These are phyloP conservation scores for Ephialtes manifestator DNA, from an alignment of 2,888 invertebrate genomes.

Conservation along the genomic window DNA sequence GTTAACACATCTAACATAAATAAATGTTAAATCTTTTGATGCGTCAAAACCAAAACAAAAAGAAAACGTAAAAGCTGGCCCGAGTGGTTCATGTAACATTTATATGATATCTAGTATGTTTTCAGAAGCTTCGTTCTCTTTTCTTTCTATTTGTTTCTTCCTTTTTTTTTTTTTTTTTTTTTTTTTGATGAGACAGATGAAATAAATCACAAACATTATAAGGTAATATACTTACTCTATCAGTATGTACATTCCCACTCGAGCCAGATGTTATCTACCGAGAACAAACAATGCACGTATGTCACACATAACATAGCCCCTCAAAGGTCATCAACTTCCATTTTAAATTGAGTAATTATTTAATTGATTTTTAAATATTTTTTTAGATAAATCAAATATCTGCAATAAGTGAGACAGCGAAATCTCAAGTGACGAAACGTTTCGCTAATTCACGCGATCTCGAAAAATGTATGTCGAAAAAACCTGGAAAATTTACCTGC, in stretches of 20 bases:
- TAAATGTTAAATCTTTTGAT: slow-evolving; percentile 58
- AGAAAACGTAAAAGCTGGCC: slow-evolving; percentile 78
- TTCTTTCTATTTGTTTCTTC: slow-evolving; percentile 34
- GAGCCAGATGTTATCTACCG: slow-evolving; percentile 84
- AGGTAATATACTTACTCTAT: slow-evolving; percentile 84
- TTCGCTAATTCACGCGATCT: slow-evolving; percentile 9
- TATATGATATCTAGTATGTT: slow-evolving; percentile 69
- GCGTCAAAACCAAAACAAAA: slow-evolving; percentile 62
- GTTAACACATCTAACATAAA: slow-evolving; percentile 60
- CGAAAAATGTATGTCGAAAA: slow-evolving; percentile 24
- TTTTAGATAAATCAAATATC: slow-evolving; percentile 36
- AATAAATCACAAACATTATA: slow-evolving; percentile 82
- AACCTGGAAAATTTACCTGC: slow-evolving; percentile 52
- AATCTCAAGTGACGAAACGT: slow-evolving; percentile 25
- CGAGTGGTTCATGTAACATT: slow-evolving; percentile 80
- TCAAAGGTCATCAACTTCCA: slow-evolving; percentile 73
- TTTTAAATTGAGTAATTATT: slow-evolving; percentile 69
- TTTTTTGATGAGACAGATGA: slow-evolving; percentile 75
- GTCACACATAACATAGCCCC: slow-evolving; percentile 78
- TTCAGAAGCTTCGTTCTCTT: slow-evolving; percentile 62
- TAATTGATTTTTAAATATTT: slow-evolving; percentile 43
- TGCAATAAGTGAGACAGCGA: slow-evolving; percentile 65
- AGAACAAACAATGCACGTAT: slow-evolving; percentile 82
- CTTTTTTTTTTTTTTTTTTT: slow-evolving; percentile 46
- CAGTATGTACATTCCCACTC: slow-evolving; percentile 84